Evolutionary conservation across 2,888 invertebrate genomes (phyloP), one percentile per base, ranked within the genome.

Genomic region (Parnassius glacialis): DNA sequence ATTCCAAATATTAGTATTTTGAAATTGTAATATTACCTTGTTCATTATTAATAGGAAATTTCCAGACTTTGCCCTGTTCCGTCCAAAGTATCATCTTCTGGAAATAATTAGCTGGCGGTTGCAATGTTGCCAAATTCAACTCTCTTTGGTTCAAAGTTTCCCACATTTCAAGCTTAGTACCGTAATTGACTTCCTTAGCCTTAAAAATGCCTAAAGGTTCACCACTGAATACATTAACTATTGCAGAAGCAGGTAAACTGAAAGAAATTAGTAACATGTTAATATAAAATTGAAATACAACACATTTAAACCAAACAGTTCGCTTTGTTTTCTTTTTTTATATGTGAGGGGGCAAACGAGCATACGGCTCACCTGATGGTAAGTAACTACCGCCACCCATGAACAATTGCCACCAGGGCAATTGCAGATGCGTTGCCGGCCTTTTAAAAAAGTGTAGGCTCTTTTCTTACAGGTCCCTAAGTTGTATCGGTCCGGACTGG

Each of bases 1-100:
- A 34, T 34, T 3, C 25, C 5, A 25, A 25, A 25, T 0, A 34
- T 34, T 34, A 34, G 34, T 34, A 34, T 34, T 34, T 20, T 34
- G 7, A 34, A 34, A 34, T 5, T 34, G 34, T 34, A 34, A 7
- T 34, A 34, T 61, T 84, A 96, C 97, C 98, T 93, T 97, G 96
- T 87, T 99, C 99, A 91, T 99, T 99, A 83, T 99, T 93, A 66
- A 99, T 97, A 1, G 99, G 99, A 81, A 98, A 99, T 69, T 95
- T 94, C 99, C 99, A 99, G 12, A 99, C 84, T 87, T 98, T 98
- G 51, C 97, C 98, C 81, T 97, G 95, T 61, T 97, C 94, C 0
- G 99, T 99, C 98, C 98, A 98, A 58, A 94, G 80, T 54, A 97
- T 96, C 95, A 98, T 95, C 87, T 99, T 97, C 83, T 99, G 96